Percentiles rank a stretch among this genome's conserved stretches.
Conservation (phyloP, 2,113 vertebrate genomes). For the Prochilodus magdalenae region DNA sequence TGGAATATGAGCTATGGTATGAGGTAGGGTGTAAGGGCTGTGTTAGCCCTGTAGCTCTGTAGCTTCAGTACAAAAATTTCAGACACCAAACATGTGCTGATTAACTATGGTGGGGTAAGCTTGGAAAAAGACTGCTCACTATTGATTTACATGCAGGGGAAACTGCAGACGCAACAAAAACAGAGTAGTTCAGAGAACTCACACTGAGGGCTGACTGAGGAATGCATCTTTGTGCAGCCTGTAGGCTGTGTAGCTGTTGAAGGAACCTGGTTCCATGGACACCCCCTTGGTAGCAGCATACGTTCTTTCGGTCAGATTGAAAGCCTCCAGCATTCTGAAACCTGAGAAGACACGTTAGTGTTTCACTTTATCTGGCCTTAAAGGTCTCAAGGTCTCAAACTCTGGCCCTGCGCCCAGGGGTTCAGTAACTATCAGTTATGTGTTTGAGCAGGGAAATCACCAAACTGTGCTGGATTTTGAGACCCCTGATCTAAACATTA, state of each 20-base stretch:
- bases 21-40: too few relatives aligned
- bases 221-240: conserved; percentile 91
- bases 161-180: neutral
- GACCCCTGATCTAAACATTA: too few relatives aligned
- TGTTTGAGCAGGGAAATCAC: too few relatives aligned
- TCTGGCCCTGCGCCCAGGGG: too few relatives aligned
- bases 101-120: too few relatives aligned
- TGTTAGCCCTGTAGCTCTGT: too few relatives aligned
- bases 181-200: conserved; percentile 66
- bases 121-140: neutral
- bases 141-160: neutral
- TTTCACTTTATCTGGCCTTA: neutral
- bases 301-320: conserved; percentile 93
- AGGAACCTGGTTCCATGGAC: conserved; percentile 94
- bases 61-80: too few relatives aligned
- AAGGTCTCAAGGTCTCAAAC: neutral
- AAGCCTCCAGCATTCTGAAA: conserved; percentile 96
- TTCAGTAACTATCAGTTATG: too few relatives aligned
- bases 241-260: conserved; percentile 90
- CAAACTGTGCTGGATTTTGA: too few relatives aligned
- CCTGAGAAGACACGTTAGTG: conserved; percentile 73
- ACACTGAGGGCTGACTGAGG: conserved; percentile 87
- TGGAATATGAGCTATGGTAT: too few relatives aligned
- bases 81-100: too few relatives aligned
- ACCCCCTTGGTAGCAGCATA: conserved; percentile 88